A percentile compares a stretch with the other conserved stretches of the same genome.
Conservation (phyloP, 2,113 vertebrate genomes). For the Steatornis caripensis region DNA sequence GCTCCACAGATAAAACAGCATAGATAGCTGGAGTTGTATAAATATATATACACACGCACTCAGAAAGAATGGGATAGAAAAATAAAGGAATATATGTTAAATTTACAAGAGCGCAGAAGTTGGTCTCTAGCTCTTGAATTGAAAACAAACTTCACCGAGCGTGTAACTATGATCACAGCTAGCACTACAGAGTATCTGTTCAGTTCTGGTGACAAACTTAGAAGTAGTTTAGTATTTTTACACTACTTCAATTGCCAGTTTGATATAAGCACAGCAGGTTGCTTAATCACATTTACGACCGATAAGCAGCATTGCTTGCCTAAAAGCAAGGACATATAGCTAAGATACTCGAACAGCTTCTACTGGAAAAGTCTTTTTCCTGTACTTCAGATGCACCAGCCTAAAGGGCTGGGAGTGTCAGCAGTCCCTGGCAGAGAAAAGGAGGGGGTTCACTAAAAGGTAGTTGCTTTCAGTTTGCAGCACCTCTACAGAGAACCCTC, state of each 20-base stretch:
- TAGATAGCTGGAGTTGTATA: neutral
- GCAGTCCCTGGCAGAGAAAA: neutral
- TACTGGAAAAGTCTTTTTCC: neutral
- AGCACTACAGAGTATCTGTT: neutral
- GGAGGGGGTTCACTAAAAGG: neutral
- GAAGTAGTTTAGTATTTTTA: neutral
- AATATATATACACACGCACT: neutral
- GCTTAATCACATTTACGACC: neutral
- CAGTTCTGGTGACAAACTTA: neutral
- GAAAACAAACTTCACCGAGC: neutral
- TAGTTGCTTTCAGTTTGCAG: neutral
- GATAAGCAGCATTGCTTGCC: neutral
- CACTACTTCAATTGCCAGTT: neutral
- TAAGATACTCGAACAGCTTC: neutral
- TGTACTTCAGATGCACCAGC: neutral
- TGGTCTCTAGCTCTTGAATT: neutral
- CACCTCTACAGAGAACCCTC: neutral
- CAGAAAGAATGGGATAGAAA: neutral
- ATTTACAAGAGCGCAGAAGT: neutral
- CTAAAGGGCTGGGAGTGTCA: neutral
- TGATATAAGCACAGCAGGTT: neutral
- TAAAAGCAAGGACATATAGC: neutral
- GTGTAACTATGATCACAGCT: neutral
- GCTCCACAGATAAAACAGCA: constrained; percentile 40
- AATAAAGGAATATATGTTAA: neutral